These are phyloP conservation scores for Sinodicranocentrus sp. DNA, from an alignment of 2,888 invertebrate genomes.

Conservation along the genomic window DNA sequence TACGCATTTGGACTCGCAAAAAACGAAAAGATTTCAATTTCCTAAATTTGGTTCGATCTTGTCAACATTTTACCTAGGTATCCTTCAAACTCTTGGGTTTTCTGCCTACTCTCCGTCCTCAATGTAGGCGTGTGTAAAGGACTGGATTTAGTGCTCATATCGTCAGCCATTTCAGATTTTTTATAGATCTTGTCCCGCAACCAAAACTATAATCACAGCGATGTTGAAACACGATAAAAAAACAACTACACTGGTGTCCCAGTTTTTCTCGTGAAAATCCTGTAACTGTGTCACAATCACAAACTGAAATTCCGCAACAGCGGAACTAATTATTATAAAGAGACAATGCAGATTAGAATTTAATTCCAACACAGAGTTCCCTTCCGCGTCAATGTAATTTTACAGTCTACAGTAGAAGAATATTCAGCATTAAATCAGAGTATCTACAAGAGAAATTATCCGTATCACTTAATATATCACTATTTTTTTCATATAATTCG, in stretches of 20 bases:
- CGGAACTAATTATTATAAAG: neutral
- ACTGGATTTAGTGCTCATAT: constrained; percentile 42
- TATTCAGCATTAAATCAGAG: neutral
- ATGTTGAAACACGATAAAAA: no score
- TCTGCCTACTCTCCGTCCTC: constrained; percentile 64
- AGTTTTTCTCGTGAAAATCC: no score
- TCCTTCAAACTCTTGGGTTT: constrained; percentile 73
- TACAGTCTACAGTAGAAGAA: neutral
- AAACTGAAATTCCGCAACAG: neutral
- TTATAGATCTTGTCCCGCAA: neutral
- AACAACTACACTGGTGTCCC: no score
- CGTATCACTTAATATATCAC: no score
- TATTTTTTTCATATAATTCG: no score
- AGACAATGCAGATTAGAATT: neutral
- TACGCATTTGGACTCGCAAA: neutral
- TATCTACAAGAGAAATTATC: neutral
- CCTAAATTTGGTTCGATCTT: constrained; percentile 2
- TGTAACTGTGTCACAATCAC: neutral
- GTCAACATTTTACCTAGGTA: constrained; percentile 71
- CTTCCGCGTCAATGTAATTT: neutral
- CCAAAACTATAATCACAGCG: no score
- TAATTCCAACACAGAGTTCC: neutral
- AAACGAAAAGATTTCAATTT: neutral
- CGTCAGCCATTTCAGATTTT: neutral
- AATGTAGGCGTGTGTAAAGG: constrained; percentile 58